phyloP scores from a whole-genome alignment of 2,113 vertebrate genomes.

The Brachypodius melanocephalos region DNA sequence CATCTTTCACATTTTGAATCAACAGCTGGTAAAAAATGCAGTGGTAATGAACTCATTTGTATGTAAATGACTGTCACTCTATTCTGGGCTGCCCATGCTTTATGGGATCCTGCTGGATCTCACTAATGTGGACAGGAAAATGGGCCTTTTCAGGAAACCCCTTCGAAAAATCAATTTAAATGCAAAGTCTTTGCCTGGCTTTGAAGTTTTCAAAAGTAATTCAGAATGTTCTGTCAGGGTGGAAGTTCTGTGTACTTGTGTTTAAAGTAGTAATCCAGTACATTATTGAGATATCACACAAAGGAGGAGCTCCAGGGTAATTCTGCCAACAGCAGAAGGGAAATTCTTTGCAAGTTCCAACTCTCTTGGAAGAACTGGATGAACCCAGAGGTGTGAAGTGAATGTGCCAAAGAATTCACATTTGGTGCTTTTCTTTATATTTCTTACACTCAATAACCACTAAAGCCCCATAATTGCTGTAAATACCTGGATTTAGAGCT shows the following conservation, averaged over 20 bases:
- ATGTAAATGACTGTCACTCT: conserved; percentile 66
- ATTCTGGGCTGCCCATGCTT: conserved; percentile 20
- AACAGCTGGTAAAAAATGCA: conserved; percentile 53
- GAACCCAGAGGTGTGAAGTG: not conserved
- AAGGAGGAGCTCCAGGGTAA: not conserved
- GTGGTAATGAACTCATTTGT: conserved; percentile 67
- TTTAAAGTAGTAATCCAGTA: not conserved
- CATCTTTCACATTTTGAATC: conserved; percentile 55
- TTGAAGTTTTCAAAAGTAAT: conserved; percentile 22
- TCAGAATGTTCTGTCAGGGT: not conserved
- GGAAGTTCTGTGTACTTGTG: not conserved
- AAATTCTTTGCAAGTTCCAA: not conserved
- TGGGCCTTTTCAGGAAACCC: not conserved
- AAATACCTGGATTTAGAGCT: not conserved
- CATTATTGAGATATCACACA: not conserved
- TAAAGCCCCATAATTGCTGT: not conserved
- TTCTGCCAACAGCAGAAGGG: not conserved
- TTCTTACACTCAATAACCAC: not conserved
- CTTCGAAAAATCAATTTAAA: conserved; percentile 60
- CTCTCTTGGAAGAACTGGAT: not conserved
- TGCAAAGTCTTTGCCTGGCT: conserved; percentile 23
- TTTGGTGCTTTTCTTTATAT: not conserved
- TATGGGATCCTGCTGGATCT: conserved; percentile 36
- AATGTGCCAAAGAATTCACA: not conserved
- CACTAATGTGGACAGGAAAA: conserved; percentile 33